Evolutionary conservation across 2,113 vertebrate species (phyloP), one percentile per base, ranked within the genome.

Genomic region (Phocoena phocoena): DNA sequence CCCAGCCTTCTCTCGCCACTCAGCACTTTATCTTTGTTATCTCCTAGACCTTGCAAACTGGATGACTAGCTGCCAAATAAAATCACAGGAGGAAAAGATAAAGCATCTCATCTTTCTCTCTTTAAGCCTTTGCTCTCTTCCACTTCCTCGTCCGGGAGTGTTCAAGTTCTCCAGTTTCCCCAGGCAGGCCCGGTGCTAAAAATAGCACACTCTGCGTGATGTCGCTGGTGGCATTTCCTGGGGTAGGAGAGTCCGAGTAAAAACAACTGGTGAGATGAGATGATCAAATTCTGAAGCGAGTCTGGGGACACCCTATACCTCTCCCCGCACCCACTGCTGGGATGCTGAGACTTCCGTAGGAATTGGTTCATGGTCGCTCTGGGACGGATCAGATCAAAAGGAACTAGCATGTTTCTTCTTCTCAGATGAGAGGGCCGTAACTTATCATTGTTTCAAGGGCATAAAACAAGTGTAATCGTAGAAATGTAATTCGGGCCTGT

Each of bases 11-110:
- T 79, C 58, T 85, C 67, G 12, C 38, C 82, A 20, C 41, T 76
- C 70, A 31, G 50, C 55, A 38, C 55, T 81, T 55, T 10, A 58
- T 55, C 79, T 89, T 26, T 50, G 17, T 67, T 79, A 58, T 68
- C 95, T 86, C 53, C 71, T 26, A 68, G 81, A 53, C 33, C 50
- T 67, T 81, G 71, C 53, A 67, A 44, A 85, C 71, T 67, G 58
- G 79, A 58, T 55, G 50, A 82, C 31, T n/a, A 55, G 79, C 74
- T 82, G 95, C 88, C 91, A 91, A 77, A 85, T 55, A 81, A 89
- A 95, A 94, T 95, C 95, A 89, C 88, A 36, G 88, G 55, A 93
- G 79, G 71, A 58, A 83, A 92, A 96, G 85, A 96, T 90, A 93
- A 91, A 82, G 62, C 82, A 53, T 74, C 94, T 97, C 73, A 20